Conservation (phyloP, 2,888 invertebrate species). For the Archips xylosteana region DNA sequence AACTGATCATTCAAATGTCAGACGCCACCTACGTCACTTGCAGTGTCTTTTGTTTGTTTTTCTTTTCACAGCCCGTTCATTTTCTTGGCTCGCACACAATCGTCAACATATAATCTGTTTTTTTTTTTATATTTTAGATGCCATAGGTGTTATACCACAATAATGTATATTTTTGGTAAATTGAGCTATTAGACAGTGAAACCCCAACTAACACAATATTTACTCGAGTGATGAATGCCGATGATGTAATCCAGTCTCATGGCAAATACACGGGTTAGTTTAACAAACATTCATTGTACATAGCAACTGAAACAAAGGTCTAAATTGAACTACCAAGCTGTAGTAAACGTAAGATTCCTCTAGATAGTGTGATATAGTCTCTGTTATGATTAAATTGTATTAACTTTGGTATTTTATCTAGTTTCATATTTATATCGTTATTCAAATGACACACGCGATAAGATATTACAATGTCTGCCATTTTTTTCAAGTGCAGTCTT, state of each 20-base stretch:
- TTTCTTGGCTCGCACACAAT: constrained; percentile 5
- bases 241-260: constrained; percentile 49
- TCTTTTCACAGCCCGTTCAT: constrained; percentile 6
- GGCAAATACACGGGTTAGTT: constrained; percentile 39
- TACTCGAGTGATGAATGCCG: constrained; percentile 50
- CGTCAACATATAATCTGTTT: not conserved
- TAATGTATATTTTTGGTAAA: constrained; percentile 12
- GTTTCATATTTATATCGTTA: not conserved
- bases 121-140: not conserved
- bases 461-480: constrained; percentile 2
- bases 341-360: not conserved
- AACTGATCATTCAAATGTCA: constrained; percentile 25
- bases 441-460: constrained; percentile 4
- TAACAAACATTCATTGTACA: constrained; percentile 31
- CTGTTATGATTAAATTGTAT: not conserved
- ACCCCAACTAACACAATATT: constrained; percentile 48
- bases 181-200: constrained; percentile 15
- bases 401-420: not conserved
- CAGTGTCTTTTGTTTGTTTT: constrained; percentile 16
- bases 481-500: not conserved
- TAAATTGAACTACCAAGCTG: not conserved
- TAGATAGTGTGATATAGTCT: not conserved
- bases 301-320: constrained; percentile 19
- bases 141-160: not conserved
- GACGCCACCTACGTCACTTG: constrained; percentile 3